A percentile compares a stretch with the other conserved stretches of the same genome.
Conservation (phyloP, 1,140 invertebrate genomes). For the Bilobella aurantiaca region DNA sequence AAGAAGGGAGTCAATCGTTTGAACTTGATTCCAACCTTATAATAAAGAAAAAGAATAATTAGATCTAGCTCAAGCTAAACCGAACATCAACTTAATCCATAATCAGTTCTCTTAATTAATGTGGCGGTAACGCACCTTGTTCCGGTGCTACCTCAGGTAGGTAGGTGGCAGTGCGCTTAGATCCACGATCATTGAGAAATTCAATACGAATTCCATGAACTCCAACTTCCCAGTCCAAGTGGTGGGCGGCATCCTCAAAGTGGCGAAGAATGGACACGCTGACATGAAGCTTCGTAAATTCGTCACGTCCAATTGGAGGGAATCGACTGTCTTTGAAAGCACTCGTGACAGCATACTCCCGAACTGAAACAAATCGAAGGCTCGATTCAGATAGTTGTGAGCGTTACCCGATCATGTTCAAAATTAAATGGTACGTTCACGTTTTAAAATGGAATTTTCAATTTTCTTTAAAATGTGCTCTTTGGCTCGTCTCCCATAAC, state of each 20-base stretch:
- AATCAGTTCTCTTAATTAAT: background rate
- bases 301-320: slow-evolving; percentile 85
- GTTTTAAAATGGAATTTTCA: too few species aligned
- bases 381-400: too few species aligned
- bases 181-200: slow-evolving; percentile 89
- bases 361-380: slow-evolving; percentile 47
- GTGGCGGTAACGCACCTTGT: slow-evolving; percentile 60
- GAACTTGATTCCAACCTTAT: slow-evolving; percentile 87
- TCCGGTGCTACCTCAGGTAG: slow-evolving; percentile 93
- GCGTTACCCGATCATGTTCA: too few species aligned
- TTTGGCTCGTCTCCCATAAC: too few species aligned
- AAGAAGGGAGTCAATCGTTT: slow-evolving; percentile 94
- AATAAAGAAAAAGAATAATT: background rate
- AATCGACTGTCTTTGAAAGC: slow-evolving; percentile 96
- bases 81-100: slow-evolving; percentile 9
- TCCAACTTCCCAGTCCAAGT: slow-evolving; percentile 94
- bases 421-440: too few species aligned
- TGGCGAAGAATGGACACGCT: slow-evolving; percentile 88
- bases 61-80: background rate
- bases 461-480: too few species aligned
- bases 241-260: slow-evolving; percentile 92
- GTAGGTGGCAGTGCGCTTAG: slow-evolving; percentile 91
- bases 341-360: slow-evolving; percentile 91
- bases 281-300: slow-evolving; percentile 82
- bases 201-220: slow-evolving; percentile 96